A percentile compares a stretch with the other conserved stretches of the same genome.
These are phyloP conservation scores for Cheilosia vernalis DNA, from an alignment of 2,888 invertebrate genomes.

Conservation along the genomic window DNA sequence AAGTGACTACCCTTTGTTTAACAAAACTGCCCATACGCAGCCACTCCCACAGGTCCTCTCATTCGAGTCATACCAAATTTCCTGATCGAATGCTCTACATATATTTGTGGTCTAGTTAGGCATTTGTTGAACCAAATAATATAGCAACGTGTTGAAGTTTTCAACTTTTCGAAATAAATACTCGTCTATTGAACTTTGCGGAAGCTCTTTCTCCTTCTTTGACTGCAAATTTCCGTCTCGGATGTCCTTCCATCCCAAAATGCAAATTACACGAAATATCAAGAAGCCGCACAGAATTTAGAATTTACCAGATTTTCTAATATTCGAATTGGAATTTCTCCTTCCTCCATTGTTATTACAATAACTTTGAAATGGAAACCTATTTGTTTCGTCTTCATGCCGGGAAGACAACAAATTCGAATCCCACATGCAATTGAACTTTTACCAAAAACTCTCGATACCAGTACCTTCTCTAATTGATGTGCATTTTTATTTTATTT, in stretches of 20 bases:
- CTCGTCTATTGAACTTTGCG: not conserved
- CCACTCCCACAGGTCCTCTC: not conserved
- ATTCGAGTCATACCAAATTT: not conserved
- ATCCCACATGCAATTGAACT: not conserved
- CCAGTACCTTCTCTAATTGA: slow-evolving; percentile 30
- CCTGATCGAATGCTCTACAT: not conserved
- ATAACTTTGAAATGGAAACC: slow-evolving; percentile 20
- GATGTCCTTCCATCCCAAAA: not conserved
- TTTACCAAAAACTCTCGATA: slow-evolving; percentile 34
- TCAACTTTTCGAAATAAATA: slow-evolving; percentile 4
- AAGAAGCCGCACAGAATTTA: slow-evolving; percentile 3
- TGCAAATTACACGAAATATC: slow-evolving; percentile 33
- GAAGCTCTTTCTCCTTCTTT: slow-evolving; percentile 8
- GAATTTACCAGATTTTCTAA: not conserved
- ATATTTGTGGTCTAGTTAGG: slow-evolving; percentile 4
- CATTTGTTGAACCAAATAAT: not conserved
- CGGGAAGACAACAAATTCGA: not conserved
- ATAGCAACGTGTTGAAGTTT: not conserved
- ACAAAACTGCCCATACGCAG: too few relatives aligned
- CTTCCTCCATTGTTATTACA: not conserved
- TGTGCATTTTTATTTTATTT: slow-evolving; percentile 4
- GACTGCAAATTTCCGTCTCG: not conserved
- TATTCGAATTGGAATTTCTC: not conserved
- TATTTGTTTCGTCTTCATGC: not conserved
- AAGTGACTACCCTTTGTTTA: too few relatives aligned